These are phyloP conservation scores for Agonum fuliginosum DNA, from an alignment of 2,888 invertebrate species.

Conservation along the genomic window DNA sequence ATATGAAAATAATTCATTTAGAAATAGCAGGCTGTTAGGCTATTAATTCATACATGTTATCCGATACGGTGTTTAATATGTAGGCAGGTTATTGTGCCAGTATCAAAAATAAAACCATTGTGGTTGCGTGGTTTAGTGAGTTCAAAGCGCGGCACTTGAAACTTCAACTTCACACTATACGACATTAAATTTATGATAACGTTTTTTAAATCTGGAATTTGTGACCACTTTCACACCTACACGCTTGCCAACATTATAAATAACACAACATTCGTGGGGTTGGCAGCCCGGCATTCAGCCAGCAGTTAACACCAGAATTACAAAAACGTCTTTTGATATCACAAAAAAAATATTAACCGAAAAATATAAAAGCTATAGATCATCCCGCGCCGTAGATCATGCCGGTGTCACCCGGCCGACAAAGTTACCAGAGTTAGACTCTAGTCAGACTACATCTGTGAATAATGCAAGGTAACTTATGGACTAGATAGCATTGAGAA, in stretches of 20 bases:
- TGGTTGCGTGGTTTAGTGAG: conserved; percentile 27
- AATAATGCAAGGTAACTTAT: conserved; percentile 55
- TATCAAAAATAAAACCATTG: conserved; percentile 23
- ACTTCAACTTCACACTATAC: conserved; percentile 1
- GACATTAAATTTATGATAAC: conserved; percentile 47
- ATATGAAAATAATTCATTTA: too few species aligned
- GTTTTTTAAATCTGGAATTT: conserved; percentile 44
- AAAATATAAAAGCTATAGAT: conserved; percentile 60
- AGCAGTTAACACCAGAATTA: conserved; percentile 60
- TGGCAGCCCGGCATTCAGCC: conserved; percentile 52
- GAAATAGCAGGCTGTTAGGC: not conserved
- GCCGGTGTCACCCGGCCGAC: conserved; percentile 51
- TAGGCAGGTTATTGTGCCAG: not conserved
- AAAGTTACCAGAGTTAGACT: conserved; percentile 49
- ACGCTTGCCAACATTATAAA: conserved; percentile 59
- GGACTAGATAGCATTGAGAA: conserved; percentile 56
- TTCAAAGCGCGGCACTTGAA: not conserved
- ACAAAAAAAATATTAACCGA: conserved; percentile 58
- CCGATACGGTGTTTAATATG: conserved; percentile 1
- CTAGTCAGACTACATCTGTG: too few species aligned
- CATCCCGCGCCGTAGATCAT: conserved; percentile 54
- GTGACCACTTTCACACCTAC: conserved; percentile 58
- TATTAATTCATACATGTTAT: not conserved
- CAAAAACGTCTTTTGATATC: conserved; percentile 52
- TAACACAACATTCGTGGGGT: conserved; percentile 41